phyloP scores from a whole-genome alignment of 2,113 vertebrate species.

The Dolichotis patagonum region DNA sequence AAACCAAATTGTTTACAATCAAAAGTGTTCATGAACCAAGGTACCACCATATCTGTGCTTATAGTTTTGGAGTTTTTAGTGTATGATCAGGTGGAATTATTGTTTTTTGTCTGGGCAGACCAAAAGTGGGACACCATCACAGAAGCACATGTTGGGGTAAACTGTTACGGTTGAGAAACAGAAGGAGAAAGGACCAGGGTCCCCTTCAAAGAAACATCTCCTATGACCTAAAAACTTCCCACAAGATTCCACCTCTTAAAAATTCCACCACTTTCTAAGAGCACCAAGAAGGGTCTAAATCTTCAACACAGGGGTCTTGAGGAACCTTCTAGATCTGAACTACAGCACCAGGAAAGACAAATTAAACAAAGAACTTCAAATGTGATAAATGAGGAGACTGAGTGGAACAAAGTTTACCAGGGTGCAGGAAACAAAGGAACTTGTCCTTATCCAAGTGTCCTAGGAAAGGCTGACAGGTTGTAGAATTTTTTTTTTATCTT shows the following conservation, averaged over 20 bases:
- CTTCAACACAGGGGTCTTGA: background rate
- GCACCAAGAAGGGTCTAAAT: too few species aligned
- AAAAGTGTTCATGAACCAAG: background rate
- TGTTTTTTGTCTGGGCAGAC: background rate
- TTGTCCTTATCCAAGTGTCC: background rate
- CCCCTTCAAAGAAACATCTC: background rate
- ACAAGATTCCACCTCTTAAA: background rate
- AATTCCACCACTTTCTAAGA: too few species aligned
- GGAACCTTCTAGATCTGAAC: background rate
- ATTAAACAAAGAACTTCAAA: background rate
- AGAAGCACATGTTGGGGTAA: background rate
- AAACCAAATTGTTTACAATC: background rate
- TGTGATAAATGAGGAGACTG: background rate
- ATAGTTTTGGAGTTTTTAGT: background rate
- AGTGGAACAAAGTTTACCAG: background rate
- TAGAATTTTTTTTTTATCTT: background rate
- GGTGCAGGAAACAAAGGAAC: background rate
- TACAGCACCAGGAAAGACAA: background rate
- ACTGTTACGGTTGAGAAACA: background rate
- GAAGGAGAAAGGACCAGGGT: background rate
- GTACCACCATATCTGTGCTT: background rate
- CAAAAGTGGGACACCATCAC: background rate
- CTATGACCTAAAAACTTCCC: background rate
- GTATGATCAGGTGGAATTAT: background rate
- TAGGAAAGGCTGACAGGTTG: background rate